Base-by-base conservation (phyloP, 2,888 invertebrate genomes). In the Cheilosia variabilis region DNA sequence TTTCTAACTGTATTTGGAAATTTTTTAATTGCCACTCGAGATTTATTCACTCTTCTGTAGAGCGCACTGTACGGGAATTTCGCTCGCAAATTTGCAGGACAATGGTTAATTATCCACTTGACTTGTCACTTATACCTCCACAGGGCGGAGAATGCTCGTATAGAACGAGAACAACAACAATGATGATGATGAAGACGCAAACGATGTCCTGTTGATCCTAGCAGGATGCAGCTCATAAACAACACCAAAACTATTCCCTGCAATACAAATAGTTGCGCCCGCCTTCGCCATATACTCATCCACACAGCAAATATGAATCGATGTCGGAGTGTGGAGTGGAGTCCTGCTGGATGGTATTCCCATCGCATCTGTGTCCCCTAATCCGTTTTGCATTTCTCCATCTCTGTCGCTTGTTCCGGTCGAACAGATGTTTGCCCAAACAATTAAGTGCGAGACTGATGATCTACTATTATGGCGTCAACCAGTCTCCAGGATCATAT, bases 31-130 rank as follows among this genome's bases (percentile, higher is more conserved):
- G 80, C 80, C 71, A 86, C 76, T 80, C 71, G 71, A 72, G 71
- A 80, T 78, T 78, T 55, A 72, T 72, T 50, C 68, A 45, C 58
- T 45, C 41, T 77, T 13, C 43, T 37, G 55, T 57, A 1, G 27
- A 43, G 13, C 43, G 41, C 0, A 27, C 27, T 27, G 53, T 53
- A 24, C 24, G 58, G 27, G 47, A 43, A 47, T 45, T 55, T 65
- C 65, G 55, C 71, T 31, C 60, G 50, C 41, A 60, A 73, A 72
- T 55, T 80, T 57, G 22, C 80, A 66, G 86, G 68, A 86, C 76
- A 86, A 81, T 86, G 66, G 72, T 72, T 86, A 81, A 81, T 86
- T 86, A 86, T 81, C 77, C 77, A 81, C 80, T 86, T 86, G 86
- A 76, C 68, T 86, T 77, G 81, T 47, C 76, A 68, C 66, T 77